These are phyloP conservation scores for Tadarida brasiliensis DNA, from an alignment of 2,797 vertebrate species.

Conservation along the genomic window DNA sequence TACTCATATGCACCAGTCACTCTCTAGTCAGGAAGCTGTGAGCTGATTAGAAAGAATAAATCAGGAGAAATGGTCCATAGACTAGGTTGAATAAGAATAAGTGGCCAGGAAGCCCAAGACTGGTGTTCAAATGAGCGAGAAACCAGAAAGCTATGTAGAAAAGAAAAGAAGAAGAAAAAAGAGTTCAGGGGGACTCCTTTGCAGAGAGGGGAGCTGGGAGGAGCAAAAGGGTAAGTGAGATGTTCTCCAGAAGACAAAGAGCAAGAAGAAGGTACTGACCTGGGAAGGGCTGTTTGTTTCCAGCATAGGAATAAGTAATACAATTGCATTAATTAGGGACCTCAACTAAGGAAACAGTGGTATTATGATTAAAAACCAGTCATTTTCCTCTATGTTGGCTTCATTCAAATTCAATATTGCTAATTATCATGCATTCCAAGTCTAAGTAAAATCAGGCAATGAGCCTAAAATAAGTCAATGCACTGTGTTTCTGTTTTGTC, in stretches of 20 bases:
- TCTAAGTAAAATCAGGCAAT: constrained; percentile 29
- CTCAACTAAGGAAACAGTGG: neutral
- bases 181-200: too few species aligned
- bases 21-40: neutral
- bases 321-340: neutral
- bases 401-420: constrained; percentile 59
- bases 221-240: neutral
- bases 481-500: neutral
- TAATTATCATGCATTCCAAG: constrained; percentile 28
- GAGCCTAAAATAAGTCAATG: constrained; percentile 17
- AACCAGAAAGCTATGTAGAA: neutral
- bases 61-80: neutral
- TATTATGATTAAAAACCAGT: constrained; percentile 42
- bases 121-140: neutral
- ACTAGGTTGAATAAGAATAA: neutral
- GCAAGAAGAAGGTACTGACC: neutral
- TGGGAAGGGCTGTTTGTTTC: neutral
- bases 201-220: too few species aligned
- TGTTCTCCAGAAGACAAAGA: neutral
- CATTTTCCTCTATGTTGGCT: constrained; percentile 42
- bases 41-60: neutral
- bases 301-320: neutral
- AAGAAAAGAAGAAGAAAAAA: neutral
- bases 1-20: neutral
- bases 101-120: neutral